Evolutionary conservation across 2,888 invertebrate genomes (phyloP).

Genomic region (Thymelicus acteon): DNA sequence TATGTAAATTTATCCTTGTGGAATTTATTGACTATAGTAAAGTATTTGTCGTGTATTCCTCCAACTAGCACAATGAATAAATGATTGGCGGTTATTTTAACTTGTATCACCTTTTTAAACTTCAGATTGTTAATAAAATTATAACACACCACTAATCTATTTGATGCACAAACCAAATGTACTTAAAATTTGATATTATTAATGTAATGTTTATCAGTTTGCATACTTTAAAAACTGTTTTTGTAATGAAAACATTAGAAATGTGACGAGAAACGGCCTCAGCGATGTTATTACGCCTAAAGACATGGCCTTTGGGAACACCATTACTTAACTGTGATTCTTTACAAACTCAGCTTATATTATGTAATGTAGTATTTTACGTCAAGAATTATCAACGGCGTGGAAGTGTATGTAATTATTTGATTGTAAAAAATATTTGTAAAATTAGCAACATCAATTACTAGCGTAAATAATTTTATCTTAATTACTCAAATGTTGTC

Average conservation of each 20-base stretch:
- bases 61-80: slow-evolving; percentile 15
- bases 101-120: slow-evolving; percentile 22
- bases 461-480: slow-evolving; percentile 52
- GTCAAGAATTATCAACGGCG: slow-evolving; percentile 3
- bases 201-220: slow-evolving; percentile 54
- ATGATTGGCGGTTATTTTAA: slow-evolving; percentile 11
- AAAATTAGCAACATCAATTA: slow-evolving; percentile 36
- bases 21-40: slow-evolving; percentile 23
- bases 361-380: slow-evolving; percentile 40
- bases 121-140: slow-evolving; percentile 39
- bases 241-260: slow-evolving; percentile 50
- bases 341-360: slow-evolving; percentile 71
- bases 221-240: slow-evolving; percentile 47
- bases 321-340: slow-evolving; percentile 79
- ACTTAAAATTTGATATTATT: slow-evolving; percentile 72
- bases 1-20: slow-evolving; percentile 17
- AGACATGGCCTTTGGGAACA: slow-evolving; percentile 71
- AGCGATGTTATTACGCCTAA: slow-evolving; percentile 59
- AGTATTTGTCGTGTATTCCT: slow-evolving; percentile 12
- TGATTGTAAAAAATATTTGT: slow-evolving; percentile 31
- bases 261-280: slow-evolving; percentile 66
- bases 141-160: slow-evolving; percentile 33
- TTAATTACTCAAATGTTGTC: slow-evolving; percentile 68
- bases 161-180: slow-evolving; percentile 56
- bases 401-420: slow-evolving; percentile 29